Evolutionary conservation across 2,113 vertebrate genomes (phyloP).

Genomic region (Grus americana): DNA sequence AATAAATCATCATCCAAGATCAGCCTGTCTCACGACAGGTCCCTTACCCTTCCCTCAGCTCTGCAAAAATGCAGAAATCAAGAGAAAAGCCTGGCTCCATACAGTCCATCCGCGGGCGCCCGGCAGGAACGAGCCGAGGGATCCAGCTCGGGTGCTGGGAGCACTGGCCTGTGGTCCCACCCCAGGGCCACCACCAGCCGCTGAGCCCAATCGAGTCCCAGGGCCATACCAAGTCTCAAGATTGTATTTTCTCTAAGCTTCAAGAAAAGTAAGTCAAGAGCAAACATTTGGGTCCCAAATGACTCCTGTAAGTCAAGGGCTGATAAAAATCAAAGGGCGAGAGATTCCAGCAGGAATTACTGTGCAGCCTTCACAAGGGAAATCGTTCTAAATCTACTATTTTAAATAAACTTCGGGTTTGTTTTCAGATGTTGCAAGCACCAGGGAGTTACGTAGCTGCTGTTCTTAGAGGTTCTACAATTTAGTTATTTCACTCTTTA

Average conservation of each 20-base stretch:
- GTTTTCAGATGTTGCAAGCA: not conserved
- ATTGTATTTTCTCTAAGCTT: not conserved
- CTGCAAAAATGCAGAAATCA: not conserved
- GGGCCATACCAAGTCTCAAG: not conserved
- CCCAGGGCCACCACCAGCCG: not conserved
- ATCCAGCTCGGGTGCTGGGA: not conserved
- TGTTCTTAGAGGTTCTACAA: not conserved
- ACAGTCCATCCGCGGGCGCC: accelerated
- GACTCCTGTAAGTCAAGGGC: not conserved
- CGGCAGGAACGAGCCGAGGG: not conserved
- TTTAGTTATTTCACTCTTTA: not conserved
- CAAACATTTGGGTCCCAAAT: not conserved
- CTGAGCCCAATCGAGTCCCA: not conserved
- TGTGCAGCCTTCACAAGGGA: not conserved
- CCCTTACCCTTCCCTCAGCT: not conserved
- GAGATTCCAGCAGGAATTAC: not conserved
- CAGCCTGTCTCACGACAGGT: not conserved
- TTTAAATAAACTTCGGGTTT: not conserved
- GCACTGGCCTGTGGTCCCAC: not conserved
- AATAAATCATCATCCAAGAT: not conserved
- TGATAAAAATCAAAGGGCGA: not conserved
- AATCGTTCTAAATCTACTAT: not conserved
- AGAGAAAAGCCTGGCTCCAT: not conserved
- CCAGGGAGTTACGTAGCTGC: not conserved
- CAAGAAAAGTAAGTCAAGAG: not conserved